These are phyloP conservation scores for Pangasius mekongensis DNA, from an alignment of 2,797 vertebrate species.

Conservation along the genomic window DNA sequence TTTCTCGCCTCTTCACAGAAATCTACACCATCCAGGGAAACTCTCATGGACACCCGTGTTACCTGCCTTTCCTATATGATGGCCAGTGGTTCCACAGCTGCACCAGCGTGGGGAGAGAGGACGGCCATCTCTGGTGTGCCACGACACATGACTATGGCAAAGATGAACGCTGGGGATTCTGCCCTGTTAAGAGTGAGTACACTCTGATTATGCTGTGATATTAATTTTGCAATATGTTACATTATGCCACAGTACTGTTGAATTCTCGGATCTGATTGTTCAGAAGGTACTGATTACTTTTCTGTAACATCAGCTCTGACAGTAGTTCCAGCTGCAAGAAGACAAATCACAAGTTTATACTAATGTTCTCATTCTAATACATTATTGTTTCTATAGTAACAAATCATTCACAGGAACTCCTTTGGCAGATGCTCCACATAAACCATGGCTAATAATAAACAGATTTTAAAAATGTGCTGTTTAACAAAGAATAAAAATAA, in stretches of 20 bases:
- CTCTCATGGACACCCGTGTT: conserved; percentile 91
- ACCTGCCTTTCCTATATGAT: conserved; percentile 94
- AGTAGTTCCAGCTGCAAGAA: neutral
- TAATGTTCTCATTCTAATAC: neutral
- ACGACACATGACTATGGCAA: conserved; percentile 92
- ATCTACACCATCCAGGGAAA: conserved; percentile 98
- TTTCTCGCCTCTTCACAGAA: conserved; percentile 73
- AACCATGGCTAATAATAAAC: neutral
- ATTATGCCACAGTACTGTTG: neutral
- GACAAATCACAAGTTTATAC: neutral
- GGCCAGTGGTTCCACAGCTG: conserved; percentile 94
- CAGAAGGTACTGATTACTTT: neutral
- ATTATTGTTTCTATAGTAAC: neutral
- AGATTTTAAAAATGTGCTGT: neutral
- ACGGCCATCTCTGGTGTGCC: conserved; percentile 95
- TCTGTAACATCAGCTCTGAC: neutral
- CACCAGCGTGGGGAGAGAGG: conserved; percentile 89
- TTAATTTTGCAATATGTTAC: neutral
- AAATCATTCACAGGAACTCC: neutral
- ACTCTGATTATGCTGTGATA: neutral
- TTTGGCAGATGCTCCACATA: neutral
- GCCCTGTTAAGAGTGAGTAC: conserved; percentile 91
- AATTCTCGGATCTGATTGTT: neutral
- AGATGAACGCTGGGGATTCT: conserved; percentile 97
- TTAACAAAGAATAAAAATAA: neutral